These are phyloP conservation scores for Campopleginae sp. DNA, from an alignment of 2,888 invertebrate genomes.

Conservation along the genomic window DNA sequence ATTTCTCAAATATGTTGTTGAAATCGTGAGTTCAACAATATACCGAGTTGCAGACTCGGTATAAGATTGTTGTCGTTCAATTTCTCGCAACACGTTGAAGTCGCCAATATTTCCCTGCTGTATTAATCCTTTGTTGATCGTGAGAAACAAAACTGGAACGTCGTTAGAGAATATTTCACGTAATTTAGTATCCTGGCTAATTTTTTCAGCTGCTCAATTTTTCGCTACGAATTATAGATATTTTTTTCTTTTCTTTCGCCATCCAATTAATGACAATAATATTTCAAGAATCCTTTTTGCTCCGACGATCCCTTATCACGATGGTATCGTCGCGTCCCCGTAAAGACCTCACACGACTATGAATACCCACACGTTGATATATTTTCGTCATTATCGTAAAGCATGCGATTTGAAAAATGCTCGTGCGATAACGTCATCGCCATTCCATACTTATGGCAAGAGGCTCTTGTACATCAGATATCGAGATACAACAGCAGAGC, in stretches of 20 bases:
- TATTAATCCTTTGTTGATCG: background rate
- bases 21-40: slow-evolving; percentile 56
- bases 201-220: background rate
- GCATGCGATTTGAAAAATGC: background rate
- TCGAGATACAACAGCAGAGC: slow-evolving; percentile 22
- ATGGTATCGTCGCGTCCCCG: background rate
- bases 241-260: background rate
- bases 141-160: background rate
- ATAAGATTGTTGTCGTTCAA: slow-evolving; percentile 75
- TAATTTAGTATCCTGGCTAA: background rate
- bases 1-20: slow-evolving; percentile 62
- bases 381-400: slow-evolving; percentile 14
- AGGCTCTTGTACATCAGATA: slow-evolving; percentile 24
- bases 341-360: background rate
- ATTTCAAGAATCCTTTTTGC: background rate
- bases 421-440: slow-evolving; percentile 47
- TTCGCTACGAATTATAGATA: background rate
- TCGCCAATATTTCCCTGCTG: no score
- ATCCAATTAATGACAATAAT: slow-evolving; percentile 3
- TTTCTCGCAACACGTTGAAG: slow-evolving; percentile 65
- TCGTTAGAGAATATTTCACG: background rate
- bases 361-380: background rate
- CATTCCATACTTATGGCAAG: slow-evolving; percentile 28
- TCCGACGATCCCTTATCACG: background rate
- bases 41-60: slow-evolving; percentile 24